Evolutionary conservation across 2,797 vertebrate species (phyloP), one percentile per base, ranked within the genome.

Genomic region (Melanotaenia parkinsoni): DNA sequence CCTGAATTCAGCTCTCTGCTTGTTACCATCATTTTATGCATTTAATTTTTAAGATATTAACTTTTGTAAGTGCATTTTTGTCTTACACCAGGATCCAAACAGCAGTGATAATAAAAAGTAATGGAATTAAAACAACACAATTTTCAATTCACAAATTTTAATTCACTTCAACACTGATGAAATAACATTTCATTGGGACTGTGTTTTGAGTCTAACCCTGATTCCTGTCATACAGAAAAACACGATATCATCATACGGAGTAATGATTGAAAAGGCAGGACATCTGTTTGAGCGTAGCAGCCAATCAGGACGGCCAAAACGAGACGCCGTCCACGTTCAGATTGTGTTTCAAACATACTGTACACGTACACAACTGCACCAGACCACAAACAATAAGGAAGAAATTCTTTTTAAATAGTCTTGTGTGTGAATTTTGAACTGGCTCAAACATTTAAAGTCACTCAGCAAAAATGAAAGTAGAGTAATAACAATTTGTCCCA

Each of bases 101-200:
- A 53, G 20, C 1, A 45, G 3, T 51, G 58, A 35, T 13, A n/a
- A 64, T 37, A 28, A 7, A 35, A 32, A 40, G 2, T 4, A 1
- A 80, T 38, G 14, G 13, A 43, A 43, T 43, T 16, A 85, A 79
- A 81, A 60, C 51, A 86, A 76, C 58, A 0, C 50, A 24, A 35
- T 76, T 77, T 88, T 43, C 7, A 89, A 90, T 92, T 90, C 90
- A 92, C 89, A 92, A 83, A 81, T 89, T 89, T 93, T 93, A 84
- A 91, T 93, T 91, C 85, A 92, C 90, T 89, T 92, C 77, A 89
- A 88, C 84, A 89, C 77, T 86, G 86, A 89, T 85, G 84, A 88
- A 86, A 78, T 73, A 74, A 86, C 70, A 85, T 88, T 89, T 88
- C 68, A 86, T 81, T 83, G 72, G 74, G 91, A 85, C 82, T 90